A percentile compares a stretch with the other conserved stretches of the same genome.
phyloP scores from a whole-genome alignment of 2,113 vertebrate species.

The Oxyruncus cristatus region DNA sequence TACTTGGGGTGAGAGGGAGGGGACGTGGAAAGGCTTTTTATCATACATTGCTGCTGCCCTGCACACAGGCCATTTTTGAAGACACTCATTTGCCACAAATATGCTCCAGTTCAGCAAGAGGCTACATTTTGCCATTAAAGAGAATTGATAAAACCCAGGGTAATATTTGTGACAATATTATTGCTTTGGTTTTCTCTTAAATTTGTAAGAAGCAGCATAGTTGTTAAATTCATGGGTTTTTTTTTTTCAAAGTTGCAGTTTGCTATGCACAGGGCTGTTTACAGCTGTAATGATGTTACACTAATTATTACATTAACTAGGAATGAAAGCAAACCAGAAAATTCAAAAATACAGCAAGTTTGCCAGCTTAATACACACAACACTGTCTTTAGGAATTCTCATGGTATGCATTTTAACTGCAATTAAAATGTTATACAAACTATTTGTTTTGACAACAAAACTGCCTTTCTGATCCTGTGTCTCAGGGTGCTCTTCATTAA shows the following conservation, averaged over 20 bases:
- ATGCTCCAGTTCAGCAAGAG: neutral
- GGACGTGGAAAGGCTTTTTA: neutral
- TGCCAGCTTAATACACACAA: neutral
- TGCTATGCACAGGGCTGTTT: neutral
- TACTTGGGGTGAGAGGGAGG: neutral
- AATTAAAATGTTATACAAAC: neutral
- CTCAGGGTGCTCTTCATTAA: neutral
- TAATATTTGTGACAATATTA: neutral
- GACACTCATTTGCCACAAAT: neutral
- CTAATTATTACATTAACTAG: neutral
- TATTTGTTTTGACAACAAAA: slow-evolving; percentile 12
- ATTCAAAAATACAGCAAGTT: neutral
- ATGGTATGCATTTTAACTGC: neutral
- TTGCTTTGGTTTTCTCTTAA: neutral
- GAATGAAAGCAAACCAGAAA: slow-evolving; percentile 18
- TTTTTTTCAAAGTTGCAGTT: neutral
- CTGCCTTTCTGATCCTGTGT: neutral
- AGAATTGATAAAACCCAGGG: neutral
- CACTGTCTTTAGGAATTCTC: neutral
- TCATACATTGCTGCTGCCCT: neutral
- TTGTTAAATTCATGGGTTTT: neutral
- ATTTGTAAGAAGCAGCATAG: neutral
- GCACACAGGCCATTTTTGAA: neutral
- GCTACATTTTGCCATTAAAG: neutral
- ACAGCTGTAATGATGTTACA: neutral